Percentiles rank a stretch among this genome's conserved stretches.
Evolutionary conservation across 2,797 vertebrate species (phyloP).

Genomic region (Mastacembelus armatus): DNA sequence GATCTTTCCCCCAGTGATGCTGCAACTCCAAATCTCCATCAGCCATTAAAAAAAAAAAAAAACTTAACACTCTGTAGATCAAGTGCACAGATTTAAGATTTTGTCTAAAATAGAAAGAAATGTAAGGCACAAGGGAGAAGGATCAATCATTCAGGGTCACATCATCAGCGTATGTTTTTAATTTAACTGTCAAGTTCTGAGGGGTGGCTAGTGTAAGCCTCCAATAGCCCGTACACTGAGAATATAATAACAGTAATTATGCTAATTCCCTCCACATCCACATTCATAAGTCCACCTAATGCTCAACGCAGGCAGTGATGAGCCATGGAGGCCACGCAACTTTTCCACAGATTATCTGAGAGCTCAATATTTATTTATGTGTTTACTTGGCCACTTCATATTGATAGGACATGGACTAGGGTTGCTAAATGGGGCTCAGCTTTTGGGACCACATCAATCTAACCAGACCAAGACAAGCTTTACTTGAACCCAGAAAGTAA

Average conservation of each 20-base stretch:
- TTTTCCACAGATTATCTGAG: slow-evolving; percentile 76
- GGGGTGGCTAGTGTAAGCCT: slow-evolving; percentile 58
- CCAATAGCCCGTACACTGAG: slow-evolving; percentile 70
- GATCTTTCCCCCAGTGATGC: slow-evolving; percentile 69
- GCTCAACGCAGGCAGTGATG: slow-evolving; percentile 63
- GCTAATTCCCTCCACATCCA: slow-evolving; percentile 79
- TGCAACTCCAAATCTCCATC: slow-evolving; percentile 69
- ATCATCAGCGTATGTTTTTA: slow-evolving; percentile 75
- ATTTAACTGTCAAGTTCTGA: slow-evolving; percentile 80
- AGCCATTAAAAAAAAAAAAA: slow-evolving; percentile 64
- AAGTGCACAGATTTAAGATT: slow-evolving; percentile 53
- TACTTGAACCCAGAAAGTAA: slow-evolving; percentile 29
- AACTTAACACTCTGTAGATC: slow-evolving; percentile 41
- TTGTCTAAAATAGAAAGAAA: slow-evolving; percentile 29
- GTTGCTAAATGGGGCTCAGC: slow-evolving; percentile 63
- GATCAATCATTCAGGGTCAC: slow-evolving; percentile 76
- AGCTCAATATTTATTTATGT: slow-evolving; percentile 74
- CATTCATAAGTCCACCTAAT: slow-evolving; percentile 65
- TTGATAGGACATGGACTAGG: slow-evolving; percentile 49
- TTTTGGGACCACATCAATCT: slow-evolving; percentile 48
- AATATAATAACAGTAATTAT: slow-evolving; percentile 85
- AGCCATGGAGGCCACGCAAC: slow-evolving; percentile 80
- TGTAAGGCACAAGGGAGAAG: slow-evolving; percentile 37
- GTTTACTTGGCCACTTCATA: slow-evolving; percentile 62
- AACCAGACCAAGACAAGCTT: slow-evolving; percentile 24